Evolutionary conservation across 1,140 invertebrate species (phyloP).

Genomic region (Plutomurus gul): DNA sequence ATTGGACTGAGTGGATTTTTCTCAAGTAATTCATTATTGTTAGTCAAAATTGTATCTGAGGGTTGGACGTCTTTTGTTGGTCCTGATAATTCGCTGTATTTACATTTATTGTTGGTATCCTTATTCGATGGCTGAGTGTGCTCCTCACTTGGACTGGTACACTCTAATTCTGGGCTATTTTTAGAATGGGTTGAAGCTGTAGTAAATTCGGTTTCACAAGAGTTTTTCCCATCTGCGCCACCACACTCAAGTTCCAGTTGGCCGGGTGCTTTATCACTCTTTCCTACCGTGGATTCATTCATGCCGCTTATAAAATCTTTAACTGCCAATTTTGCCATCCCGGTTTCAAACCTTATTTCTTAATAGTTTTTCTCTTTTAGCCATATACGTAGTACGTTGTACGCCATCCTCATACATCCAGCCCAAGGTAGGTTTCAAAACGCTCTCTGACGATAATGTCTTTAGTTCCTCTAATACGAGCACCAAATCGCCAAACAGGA

Average conservation of each 20-base stretch:
- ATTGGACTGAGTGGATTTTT: neutral
- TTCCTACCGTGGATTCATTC: neutral
- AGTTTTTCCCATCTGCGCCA: neutral
- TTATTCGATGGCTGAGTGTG: neutral
- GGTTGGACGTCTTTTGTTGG: conserved; percentile 1
- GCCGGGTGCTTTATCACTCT: neutral
- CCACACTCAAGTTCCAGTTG: neutral
- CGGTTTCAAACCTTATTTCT: neutral
- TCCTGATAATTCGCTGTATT: conserved; percentile 7
- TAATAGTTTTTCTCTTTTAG: neutral
- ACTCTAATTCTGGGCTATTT: neutral
- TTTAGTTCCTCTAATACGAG: too few relatives aligned
- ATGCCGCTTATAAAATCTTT: neutral
- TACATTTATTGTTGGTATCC: neutral
- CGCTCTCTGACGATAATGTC: too few relatives aligned
- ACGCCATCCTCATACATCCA: neutral
- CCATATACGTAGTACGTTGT: neutral
- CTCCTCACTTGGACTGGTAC: neutral
- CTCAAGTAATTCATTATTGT: neutral
- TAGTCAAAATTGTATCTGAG: neutral
- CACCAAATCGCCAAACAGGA: too few relatives aligned
- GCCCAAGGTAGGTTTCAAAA: too few relatives aligned
- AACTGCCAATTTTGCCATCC: neutral
- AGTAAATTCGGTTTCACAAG: conserved; percentile 4
- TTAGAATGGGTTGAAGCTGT: neutral